Evolutionary conservation across 2,888 invertebrate genomes (phyloP).

Genomic region (Epinotia ramella): DNA sequence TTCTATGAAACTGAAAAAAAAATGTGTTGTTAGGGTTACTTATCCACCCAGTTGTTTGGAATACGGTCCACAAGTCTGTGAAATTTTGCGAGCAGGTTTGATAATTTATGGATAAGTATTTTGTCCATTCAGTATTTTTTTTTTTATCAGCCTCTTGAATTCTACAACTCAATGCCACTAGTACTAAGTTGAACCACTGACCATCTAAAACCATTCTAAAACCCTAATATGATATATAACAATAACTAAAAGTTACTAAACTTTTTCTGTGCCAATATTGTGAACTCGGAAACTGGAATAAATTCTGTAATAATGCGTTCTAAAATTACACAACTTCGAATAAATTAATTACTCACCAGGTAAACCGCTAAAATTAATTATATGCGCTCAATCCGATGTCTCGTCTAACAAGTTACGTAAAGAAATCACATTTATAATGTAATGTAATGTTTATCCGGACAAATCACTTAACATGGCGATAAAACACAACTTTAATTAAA

Average conservation of each 20-base stretch:
- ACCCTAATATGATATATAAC: too few relatives aligned
- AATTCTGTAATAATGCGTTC: not conserved
- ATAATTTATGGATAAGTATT: too few relatives aligned
- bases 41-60: too few relatives aligned
- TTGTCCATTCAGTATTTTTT: too few relatives aligned
- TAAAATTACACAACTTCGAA: constrained; percentile 3
- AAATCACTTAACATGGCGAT: constrained; percentile 15
- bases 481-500: not conserved
- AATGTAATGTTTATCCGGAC: constrained; percentile 18
- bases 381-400: constrained; percentile 3
- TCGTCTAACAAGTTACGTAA: constrained; percentile 42
- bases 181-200: too few relatives aligned
- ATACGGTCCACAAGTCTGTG: too few relatives aligned
- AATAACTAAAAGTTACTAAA: not conserved
- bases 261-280: not conserved
- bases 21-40: too few relatives aligned
- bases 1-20: too few relatives aligned
- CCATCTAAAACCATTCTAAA: too few relatives aligned
- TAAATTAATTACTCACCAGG: constrained; percentile 30
- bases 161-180: too few relatives aligned
- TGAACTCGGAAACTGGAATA: not conserved
- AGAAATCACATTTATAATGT: constrained; percentile 12
- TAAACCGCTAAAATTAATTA: constrained; percentile 10
- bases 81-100: too few relatives aligned
- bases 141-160: too few relatives aligned